These are phyloP conservation scores for Hyppa rectilinea DNA, from an alignment of 2,888 invertebrate genomes.

Conservation along the genomic window DNA sequence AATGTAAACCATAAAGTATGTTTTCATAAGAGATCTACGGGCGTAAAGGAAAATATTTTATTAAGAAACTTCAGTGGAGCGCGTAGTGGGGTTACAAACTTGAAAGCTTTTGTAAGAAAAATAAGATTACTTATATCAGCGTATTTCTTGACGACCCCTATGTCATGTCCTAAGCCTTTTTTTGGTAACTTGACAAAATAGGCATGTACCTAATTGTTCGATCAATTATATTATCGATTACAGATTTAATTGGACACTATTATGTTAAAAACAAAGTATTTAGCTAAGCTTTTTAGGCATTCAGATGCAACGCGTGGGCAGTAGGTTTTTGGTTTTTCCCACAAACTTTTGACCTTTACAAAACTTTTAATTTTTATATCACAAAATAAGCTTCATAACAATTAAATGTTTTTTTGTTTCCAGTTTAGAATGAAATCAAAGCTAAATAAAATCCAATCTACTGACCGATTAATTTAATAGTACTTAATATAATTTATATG, in stretches of 20 bases:
- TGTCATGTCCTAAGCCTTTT: slow-evolving; percentile 32
- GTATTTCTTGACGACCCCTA: slow-evolving; percentile 30
- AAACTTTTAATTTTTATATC: slow-evolving; percentile 23
- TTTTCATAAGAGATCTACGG: slow-evolving; percentile 44
- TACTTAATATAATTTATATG: neutral
- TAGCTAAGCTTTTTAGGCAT: slow-evolving; percentile 30
- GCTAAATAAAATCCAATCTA: slow-evolving; percentile 4
- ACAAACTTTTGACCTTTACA: slow-evolving; percentile 34
- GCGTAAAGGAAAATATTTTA: slow-evolving; percentile 65
- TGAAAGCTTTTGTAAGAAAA: slow-evolving; percentile 67
- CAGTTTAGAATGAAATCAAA: neutral
- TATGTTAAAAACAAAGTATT: slow-evolving; percentile 30
- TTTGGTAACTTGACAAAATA: slow-evolving; percentile 22
- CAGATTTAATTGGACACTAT: slow-evolving; percentile 32
- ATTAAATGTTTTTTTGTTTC: neutral
- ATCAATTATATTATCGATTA: slow-evolving; percentile 24
- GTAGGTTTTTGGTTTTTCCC: slow-evolving; percentile 4
- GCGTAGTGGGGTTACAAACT: slow-evolving; percentile 70
- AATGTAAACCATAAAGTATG: slow-evolving; percentile 28
- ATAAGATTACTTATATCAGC: slow-evolving; percentile 65
- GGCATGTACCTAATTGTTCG: slow-evolving; percentile 42
- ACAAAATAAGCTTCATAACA: slow-evolving; percentile 11
- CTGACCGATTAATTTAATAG: slow-evolving; percentile 21
- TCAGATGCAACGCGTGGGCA: slow-evolving; percentile 50
- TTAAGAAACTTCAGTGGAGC: slow-evolving; percentile 73